These are phyloP conservation scores for Reticulitermes speratus DNA, from an alignment of 1,140 invertebrate genomes.

Conservation along the genomic window DNA sequence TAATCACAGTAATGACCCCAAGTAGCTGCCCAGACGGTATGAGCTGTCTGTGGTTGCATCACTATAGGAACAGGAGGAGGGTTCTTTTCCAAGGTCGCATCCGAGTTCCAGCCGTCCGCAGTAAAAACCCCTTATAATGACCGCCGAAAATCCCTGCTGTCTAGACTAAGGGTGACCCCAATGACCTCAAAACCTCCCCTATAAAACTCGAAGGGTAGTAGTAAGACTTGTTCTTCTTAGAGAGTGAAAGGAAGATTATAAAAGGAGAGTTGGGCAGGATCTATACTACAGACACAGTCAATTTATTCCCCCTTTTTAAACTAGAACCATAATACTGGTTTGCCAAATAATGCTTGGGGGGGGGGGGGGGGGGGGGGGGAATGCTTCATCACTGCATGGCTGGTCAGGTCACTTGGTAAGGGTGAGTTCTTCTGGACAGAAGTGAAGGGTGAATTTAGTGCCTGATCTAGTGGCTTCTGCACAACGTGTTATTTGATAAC, in stretches of 20 bases:
- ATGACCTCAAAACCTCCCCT: conserved; percentile 7
- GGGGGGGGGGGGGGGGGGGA: too few relatives aligned
- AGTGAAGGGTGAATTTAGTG: too few relatives aligned
- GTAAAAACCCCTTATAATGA: neutral
- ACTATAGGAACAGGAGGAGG: neutral
- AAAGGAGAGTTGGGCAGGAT: neutral
- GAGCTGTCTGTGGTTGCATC: neutral
- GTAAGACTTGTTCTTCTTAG: neutral
- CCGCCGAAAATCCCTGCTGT: neutral
- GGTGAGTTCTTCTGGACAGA: too few relatives aligned
- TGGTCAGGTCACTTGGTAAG: too few relatives aligned
- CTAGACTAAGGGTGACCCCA: neutral
- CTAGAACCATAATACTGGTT: neutral
- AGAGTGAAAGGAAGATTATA: neutral
- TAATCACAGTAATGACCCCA: too few relatives aligned
- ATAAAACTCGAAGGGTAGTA: neutral
- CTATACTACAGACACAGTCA: conserved; percentile 6
- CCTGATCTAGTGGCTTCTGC: too few relatives aligned
- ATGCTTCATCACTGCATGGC: too few relatives aligned
- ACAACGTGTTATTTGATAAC: too few relatives aligned
- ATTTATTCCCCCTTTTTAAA: neutral
- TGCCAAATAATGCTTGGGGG: neutral
- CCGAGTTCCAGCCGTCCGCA: neutral
- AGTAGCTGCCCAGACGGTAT: neutral
- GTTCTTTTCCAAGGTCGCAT: neutral